phyloP scores from a whole-genome alignment of 2,888 invertebrate genomes.

The Dioctria rufipes region DNA sequence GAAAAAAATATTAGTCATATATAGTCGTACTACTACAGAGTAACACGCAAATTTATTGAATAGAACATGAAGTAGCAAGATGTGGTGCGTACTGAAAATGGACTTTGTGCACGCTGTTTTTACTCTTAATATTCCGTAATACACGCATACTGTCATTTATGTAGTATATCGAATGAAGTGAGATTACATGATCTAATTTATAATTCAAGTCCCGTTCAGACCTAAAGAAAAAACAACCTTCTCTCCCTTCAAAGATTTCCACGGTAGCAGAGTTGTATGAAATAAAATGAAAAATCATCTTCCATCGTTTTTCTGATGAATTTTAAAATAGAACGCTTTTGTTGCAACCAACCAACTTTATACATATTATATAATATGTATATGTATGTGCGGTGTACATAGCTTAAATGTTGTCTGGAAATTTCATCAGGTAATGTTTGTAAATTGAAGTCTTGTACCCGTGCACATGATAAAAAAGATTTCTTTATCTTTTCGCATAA shows the following conservation, averaged over 20 bases:
- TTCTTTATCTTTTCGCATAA: too few relatives aligned
- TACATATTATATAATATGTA: not conserved
- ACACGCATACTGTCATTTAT: conserved; percentile 18
- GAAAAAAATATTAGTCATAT: not conserved
- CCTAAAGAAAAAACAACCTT: not conserved
- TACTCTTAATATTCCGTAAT: not conserved
- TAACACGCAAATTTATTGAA: conserved; percentile 6
- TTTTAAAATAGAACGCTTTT: conserved; percentile 43
- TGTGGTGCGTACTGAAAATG: conserved; percentile 7
- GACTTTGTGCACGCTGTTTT: not conserved
- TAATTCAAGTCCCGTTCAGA: conserved; percentile 42
- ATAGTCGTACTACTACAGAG: not conserved
- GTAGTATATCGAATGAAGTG: conserved; percentile 23
- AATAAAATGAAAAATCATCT: conserved; percentile 50
- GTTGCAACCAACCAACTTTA: not conserved
- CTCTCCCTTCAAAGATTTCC: conserved; percentile 36
- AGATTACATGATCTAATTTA: conserved; percentile 37
- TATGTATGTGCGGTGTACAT: not conserved
- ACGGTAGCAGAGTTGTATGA: conserved; percentile 33
- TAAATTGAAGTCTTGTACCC: too few relatives aligned
- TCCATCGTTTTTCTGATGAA: conserved; percentile 44
- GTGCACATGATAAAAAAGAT: too few relatives aligned
- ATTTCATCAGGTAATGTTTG: not conserved
- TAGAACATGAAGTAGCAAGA: conserved; percentile 26
- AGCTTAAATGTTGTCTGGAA: not conserved